These are phyloP conservation scores for Elymnias hypermnestra DNA, from an alignment of 1,140 invertebrate species.

Conservation along the genomic window DNA sequence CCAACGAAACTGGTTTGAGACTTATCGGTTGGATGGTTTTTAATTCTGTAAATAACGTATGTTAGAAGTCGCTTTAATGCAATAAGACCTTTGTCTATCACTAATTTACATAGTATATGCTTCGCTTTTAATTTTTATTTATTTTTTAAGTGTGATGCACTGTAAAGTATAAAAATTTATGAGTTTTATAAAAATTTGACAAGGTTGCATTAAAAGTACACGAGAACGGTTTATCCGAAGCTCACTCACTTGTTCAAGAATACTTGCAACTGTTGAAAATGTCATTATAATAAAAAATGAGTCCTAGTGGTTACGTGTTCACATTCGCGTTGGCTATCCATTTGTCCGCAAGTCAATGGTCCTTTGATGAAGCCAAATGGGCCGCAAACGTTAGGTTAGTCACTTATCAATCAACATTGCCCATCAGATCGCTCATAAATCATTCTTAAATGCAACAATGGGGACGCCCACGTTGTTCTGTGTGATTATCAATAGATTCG, in stretches of 20 bases:
- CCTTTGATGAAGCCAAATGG: constrained; percentile 58
- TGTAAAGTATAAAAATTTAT: no score
- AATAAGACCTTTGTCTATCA: no score
- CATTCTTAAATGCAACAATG: constrained; percentile 41
- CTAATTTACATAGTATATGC: no score
- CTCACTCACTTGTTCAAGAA: constrained; percentile 4
- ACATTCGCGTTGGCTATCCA: constrained; percentile 22
- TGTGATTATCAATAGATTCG: constrained; percentile 25
- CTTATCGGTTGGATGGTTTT: no score
- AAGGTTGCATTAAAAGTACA: no score
- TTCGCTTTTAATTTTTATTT: no score
- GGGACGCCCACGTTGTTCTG: constrained; percentile 38
- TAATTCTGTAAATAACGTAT: no score
- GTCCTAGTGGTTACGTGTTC: constrained; percentile 24
- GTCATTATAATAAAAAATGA: constrained; percentile 22
- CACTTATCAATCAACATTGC: constrained; percentile 56
- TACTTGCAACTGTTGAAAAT: constrained; percentile 16
- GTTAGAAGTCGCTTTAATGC: no score
- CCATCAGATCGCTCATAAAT: constrained; percentile 41
- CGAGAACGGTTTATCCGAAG: constrained; percentile 1
- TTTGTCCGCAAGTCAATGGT: constrained; percentile 78
- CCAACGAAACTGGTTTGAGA: no score
- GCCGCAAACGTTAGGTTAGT: constrained; percentile 48
- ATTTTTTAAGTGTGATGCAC: no score
- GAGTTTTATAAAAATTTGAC: no score